A percentile compares a stretch with the other conserved stretches of the same genome.
These are phyloP conservation scores for Anser brachyrhynchus DNA, from an alignment of 2,113 vertebrate species.

Conservation along the genomic window DNA sequence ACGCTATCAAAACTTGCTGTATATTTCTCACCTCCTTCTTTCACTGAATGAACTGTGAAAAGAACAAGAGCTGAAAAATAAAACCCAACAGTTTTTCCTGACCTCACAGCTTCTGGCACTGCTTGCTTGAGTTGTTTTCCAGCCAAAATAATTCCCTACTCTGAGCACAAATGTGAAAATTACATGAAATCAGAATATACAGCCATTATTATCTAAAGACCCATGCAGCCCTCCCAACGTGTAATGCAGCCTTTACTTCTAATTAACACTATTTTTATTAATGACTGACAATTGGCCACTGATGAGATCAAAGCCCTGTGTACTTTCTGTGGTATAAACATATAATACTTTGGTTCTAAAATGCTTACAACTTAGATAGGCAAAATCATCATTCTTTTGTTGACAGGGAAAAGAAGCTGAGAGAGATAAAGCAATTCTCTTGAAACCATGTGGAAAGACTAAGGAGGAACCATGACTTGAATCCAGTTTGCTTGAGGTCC, in stretches of 20 bases:
- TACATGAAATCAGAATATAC: background rate
- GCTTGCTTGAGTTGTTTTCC: background rate
- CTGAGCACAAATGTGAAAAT: constrained; percentile 29
- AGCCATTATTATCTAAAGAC: background rate
- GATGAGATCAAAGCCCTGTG: background rate
- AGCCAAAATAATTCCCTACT: constrained; percentile 30
- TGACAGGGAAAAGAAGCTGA: background rate
- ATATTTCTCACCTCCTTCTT: constrained; percentile 14
- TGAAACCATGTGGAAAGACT: background rate
- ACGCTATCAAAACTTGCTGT: background rate
- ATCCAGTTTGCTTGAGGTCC: background rate
- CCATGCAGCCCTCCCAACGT: background rate
- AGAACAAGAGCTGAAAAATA: constrained; percentile 27
- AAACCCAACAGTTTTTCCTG: constrained; percentile 8
- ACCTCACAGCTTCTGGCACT: constrained; percentile 32
- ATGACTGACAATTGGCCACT: background rate
- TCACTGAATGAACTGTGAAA: background rate
- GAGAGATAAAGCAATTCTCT: background rate
- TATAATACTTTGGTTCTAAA: background rate
- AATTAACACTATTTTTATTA: constrained; percentile 30
- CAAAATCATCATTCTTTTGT: background rate
- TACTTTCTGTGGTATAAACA: background rate
- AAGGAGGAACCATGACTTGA: background rate
- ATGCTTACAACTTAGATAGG: background rate
- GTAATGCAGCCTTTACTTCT: background rate